A percentile compares a stretch with the other conserved stretches of the same genome.
Evolutionary conservation across 1,140 invertebrate species (phyloP).

Genomic region (Leucophenga varia): DNA sequence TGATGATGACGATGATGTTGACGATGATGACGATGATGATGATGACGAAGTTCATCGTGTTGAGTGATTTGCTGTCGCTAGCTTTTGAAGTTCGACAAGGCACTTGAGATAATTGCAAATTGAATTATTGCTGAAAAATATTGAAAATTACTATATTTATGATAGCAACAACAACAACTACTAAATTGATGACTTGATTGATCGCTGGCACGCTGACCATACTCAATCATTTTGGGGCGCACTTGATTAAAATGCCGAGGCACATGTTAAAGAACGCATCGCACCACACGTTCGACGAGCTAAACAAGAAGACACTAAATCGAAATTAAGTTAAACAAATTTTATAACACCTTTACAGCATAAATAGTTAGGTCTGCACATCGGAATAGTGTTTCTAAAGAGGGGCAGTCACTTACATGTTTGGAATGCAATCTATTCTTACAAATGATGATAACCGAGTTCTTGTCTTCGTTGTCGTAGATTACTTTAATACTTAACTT

Average conservation of each 20-base stretch:
- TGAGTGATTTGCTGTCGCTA: no score
- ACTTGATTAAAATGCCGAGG: conserved; percentile 22
- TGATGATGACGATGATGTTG: conserved; percentile 5
- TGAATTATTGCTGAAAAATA: conserved; percentile 53
- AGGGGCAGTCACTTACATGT: no score
- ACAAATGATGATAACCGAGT: conserved; percentile 42
- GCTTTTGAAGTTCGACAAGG: conserved; percentile 26
- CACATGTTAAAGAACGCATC: no score
- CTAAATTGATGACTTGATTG: conserved; percentile 54
- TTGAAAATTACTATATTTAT: conserved; percentile 54
- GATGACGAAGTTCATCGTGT: no score
- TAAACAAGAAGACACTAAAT: no score
- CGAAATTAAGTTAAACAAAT: conserved; percentile 56
- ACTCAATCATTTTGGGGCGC: no score
- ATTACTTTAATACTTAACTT: conserved; percentile 50
- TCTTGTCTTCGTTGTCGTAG: conserved; percentile 19
- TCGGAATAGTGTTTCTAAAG: no score
- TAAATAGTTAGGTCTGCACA: conserved; percentile 30
- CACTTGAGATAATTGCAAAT: conserved; percentile 53
- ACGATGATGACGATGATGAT: conserved; percentile 19
- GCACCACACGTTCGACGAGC: no score
- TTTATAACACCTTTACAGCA: conserved; percentile 53
- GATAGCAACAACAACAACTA: conserved; percentile 48
- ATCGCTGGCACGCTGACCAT: conserved; percentile 29
- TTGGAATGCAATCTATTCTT: conserved; percentile 49